These are phyloP conservation scores for Lutraria lutraria DNA, from an alignment of 2,888 invertebrate species.

Conservation along the genomic window DNA sequence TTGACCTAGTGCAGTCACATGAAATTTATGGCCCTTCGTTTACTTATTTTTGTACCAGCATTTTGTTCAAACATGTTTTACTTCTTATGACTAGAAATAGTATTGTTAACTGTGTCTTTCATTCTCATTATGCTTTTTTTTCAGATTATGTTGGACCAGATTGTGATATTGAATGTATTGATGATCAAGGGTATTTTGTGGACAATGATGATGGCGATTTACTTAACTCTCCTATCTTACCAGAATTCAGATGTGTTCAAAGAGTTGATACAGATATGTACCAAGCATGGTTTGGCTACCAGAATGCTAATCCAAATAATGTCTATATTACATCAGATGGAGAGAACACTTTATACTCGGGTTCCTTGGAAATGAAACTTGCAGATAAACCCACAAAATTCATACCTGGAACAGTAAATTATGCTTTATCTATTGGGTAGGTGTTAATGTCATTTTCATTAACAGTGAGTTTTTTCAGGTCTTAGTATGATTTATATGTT, in stretches of 20 bases:
- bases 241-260: slow-evolving; percentile 70
- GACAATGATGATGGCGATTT: slow-evolving; percentile 70
- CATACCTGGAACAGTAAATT: slow-evolving; percentile 65
- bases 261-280: slow-evolving; percentile 24
- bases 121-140: not conserved
- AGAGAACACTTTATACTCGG: slow-evolving; percentile 66
- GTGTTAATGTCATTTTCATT: not conserved
- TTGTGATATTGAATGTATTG: slow-evolving; percentile 76
- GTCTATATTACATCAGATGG: slow-evolving; percentile 71
- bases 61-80: too few species aligned
- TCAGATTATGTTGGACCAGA: slow-evolving; percentile 78
- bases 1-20: too few species aligned
- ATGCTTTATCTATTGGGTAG: slow-evolving; percentile 73
- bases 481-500: too few species aligned
- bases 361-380: not conserved
- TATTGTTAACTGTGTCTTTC: too few species aligned
- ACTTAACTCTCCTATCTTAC: slow-evolving; percentile 58
- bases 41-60: too few species aligned
- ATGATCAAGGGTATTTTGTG: slow-evolving; percentile 73
- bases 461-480: too few species aligned
- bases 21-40: too few species aligned
- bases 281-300: slow-evolving; percentile 79
- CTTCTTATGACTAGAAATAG: too few species aligned
- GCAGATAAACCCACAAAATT: slow-evolving; percentile 67
- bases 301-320: slow-evolving; percentile 76